Base-by-base conservation (phyloP, 2,888 invertebrate genomes). In the Leistus spinibarbis region DNA sequence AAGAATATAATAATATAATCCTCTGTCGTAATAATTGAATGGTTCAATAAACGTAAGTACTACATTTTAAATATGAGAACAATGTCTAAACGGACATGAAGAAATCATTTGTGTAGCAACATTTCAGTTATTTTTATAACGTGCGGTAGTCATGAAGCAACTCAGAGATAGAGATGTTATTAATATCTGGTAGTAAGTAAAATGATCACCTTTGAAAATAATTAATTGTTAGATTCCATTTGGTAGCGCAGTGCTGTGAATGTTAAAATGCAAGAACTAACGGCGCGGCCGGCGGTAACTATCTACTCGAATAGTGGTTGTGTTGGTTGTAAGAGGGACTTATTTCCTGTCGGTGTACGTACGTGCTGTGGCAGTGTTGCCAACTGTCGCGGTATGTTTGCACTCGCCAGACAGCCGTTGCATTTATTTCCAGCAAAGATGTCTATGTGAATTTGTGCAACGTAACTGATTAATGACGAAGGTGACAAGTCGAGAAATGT, bases 311-410 rank as follows among this genome's bases (percentile, higher is more conserved):
- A n/a, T 63, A 20, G 63, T 19, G n/a, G 19, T 22, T 17, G 63
- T 22, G 54, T 65, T 56, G 24, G n/a, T 62, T 40, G 40, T 40
- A 40, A 40, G 5, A 40, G 65, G 62, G 66, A 67, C 72, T 64
- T 72, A 72, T 72, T 72, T 72, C 72, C 72, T 64, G 60, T 17
- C 60, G 19, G 60, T 60, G 10, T 60, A 57, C 54, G 63, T 72
- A 65, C 66, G 67, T 73, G 63, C 54, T 54, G n/a, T 19, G 17
- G 66, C 66, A 71, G 23, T 53, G 66, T 66, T 73, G 66, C 66
- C 72, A 66, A 66, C 66, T 73, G 72, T 66, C 66, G 66, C 60
- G 72, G 57, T 40, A 27, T 65, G 72, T 72, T 66, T 67, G 66
- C 40, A 67, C 40, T 54, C 66, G 65, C 71, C 71, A 63, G 69